Percentiles rank a stretch among this genome's conserved stretches.
Conservation (phyloP, 2,113 vertebrate genomes). For the Myotis lucifugus region DNA sequence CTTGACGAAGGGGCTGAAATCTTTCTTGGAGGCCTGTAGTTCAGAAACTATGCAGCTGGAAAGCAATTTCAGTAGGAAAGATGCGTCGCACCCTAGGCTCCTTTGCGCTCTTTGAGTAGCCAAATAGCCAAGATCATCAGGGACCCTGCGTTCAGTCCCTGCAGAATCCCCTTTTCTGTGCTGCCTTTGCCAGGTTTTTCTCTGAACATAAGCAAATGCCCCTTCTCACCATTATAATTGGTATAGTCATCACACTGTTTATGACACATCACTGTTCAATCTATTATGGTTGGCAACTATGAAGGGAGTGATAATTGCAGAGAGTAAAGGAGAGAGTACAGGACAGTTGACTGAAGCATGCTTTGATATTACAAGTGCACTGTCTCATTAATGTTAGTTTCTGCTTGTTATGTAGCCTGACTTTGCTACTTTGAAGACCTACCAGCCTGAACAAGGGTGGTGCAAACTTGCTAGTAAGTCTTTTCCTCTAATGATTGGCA, state of each 20-base stretch:
- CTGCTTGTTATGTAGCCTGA: neutral
- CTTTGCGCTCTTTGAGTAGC: neutral
- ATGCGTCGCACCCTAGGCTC: neutral
- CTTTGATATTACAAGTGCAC: neutral
- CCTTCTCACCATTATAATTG: neutral
- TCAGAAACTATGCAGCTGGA: neutral
- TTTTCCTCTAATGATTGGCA: slow-evolving; percentile 11
- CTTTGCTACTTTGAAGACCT: neutral
- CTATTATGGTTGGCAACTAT: neutral
- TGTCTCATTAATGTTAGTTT: neutral
- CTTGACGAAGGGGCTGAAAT: neutral
- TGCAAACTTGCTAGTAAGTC: neutral
- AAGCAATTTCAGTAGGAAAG: slow-evolving; percentile 11
- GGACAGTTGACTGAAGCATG: neutral
- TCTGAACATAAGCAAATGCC: neutral
- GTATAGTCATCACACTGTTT: neutral
- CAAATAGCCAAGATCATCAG: neutral
- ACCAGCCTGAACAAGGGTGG: neutral
- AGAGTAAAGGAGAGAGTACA: neutral
- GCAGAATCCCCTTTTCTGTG: neutral
- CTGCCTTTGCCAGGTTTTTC: neutral
- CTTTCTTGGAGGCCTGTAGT: neutral
- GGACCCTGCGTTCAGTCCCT: neutral
- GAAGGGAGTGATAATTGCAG: neutral
- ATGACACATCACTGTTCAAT: neutral